Base-by-base conservation (phyloP, 2,113 vertebrate genomes). In the Syngnathus floridae region DNA sequence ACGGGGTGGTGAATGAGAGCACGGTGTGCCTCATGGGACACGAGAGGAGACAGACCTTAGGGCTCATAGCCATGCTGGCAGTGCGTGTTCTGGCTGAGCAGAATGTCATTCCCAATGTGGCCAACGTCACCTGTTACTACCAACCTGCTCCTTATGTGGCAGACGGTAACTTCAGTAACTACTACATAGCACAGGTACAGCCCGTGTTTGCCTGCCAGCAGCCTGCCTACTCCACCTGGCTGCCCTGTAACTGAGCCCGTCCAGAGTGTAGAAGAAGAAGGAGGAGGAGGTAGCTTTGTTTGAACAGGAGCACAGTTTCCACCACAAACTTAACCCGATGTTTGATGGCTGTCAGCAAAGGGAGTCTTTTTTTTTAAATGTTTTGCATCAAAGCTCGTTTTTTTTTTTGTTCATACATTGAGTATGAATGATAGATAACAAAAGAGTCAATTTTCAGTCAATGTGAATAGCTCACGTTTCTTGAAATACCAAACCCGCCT, bases 1-100 rank as follows among this genome's bases (percentile, higher is more conserved):
- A 98, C 0, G 89, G 93, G 58, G 97, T 99, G 88, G 97, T 99
- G 77, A 98, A 99, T 64, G 97, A 99, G 88, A 99, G 97, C 82
- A 99, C 97, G 0, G 97, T 99, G 89, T 99, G 97, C 86, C 92
- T 99, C 89, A 99, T 99, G 97, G 97, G 97, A 71, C 97, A 99
- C 46, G 97, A 99, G 88, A 92, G 97, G 87, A 92, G 96, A 82
- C 97, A 98, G 91, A 96, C 95, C 75, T 83, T 99, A 75, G 95
- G 95, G 76, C 93, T 99, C 58, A 99, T 99, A 79, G 95, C 95
- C 82, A 96, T 96, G 96, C 89, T 99, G 88, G 97, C 95, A 4
- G 94, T 98, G 82, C 93, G 93, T 0, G 95, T 99, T 68, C 91
- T 99, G 45, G 95, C 95, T 0, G 95, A 98, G 91, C 97, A 99